These are phyloP conservation scores for Eupeodes latifasciatus DNA, from an alignment of 2,888 invertebrate species.

Conservation along the genomic window DNA sequence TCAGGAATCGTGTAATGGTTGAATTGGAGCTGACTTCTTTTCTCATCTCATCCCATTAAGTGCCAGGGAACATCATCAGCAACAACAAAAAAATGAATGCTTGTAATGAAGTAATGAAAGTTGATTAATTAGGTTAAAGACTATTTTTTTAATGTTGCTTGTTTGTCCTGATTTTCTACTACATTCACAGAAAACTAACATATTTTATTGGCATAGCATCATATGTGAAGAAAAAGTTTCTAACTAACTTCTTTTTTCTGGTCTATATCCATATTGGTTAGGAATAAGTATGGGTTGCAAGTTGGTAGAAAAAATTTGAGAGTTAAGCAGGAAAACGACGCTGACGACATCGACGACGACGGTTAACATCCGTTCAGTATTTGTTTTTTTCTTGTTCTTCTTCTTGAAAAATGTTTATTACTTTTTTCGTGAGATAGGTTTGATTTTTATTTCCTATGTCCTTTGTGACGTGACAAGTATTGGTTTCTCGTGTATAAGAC, in stretches of 20 bases:
- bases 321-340: not conserved
- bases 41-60: slow-evolving; percentile 30
- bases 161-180: not conserved
- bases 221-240: not conserved
- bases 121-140: slow-evolving; percentile 37
- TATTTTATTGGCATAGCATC: not conserved
- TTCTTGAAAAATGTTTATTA: too few relatives aligned
- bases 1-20: slow-evolving; percentile 12
- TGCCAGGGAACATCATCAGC: not conserved
- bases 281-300: not conserved
- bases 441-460: too few relatives aligned
- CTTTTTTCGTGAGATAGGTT: too few relatives aligned
- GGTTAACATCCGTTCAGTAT: too few relatives aligned
- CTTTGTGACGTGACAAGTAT: too few relatives aligned
- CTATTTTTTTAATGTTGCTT: not conserved
- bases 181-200: not conserved
- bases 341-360: not conserved
- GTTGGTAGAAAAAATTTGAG: not conserved
- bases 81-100: not conserved
- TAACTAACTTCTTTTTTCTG: not conserved
- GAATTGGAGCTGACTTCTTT: slow-evolving; percentile 34
- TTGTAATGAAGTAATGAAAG: slow-evolving; percentile 19
- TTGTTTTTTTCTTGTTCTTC: too few relatives aligned
- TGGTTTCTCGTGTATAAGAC: too few relatives aligned
- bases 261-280: not conserved